phyloP scores from a whole-genome alignment of 2,888 invertebrate species.

The Norana najaformis region DNA sequence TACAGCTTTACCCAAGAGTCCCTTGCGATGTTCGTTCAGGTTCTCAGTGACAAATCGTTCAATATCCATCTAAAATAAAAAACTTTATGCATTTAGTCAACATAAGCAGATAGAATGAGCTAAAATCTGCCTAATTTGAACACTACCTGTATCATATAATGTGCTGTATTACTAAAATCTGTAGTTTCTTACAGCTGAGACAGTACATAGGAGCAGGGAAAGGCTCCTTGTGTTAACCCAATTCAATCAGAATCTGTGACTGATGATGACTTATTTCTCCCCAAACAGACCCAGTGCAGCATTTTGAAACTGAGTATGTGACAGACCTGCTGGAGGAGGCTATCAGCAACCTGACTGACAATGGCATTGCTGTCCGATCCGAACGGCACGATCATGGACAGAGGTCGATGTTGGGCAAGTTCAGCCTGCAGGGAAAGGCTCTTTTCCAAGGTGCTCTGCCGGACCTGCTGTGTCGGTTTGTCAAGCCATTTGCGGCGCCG shows the following conservation, averaged over 20 bases:
- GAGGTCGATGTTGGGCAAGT: constrained; percentile 59
- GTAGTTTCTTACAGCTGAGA: too few relatives aligned
- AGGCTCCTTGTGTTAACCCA: not conserved
- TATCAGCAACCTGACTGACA: constrained; percentile 37
- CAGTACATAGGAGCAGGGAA: too few relatives aligned
- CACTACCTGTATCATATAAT: not conserved
- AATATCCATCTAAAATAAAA: constrained; percentile 70
- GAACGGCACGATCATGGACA: constrained; percentile 60
- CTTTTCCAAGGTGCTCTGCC: constrained; percentile 65
- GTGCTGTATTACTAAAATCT: not conserved
- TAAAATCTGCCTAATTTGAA: too few relatives aligned
- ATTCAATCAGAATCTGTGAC: not conserved
- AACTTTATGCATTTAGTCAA: not conserved
- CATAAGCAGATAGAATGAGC: too few relatives aligned
- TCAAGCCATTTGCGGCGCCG: constrained; percentile 51
- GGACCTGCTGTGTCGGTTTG: not conserved
- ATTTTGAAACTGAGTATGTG: not conserved
- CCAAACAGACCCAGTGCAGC: not conserved
- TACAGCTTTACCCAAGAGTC: constrained; percentile 74
- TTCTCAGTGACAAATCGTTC: constrained; percentile 93
- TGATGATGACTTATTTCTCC: not conserved
- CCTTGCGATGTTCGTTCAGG: constrained; percentile 84
- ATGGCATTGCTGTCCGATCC: constrained; percentile 33
- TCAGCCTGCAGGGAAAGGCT: constrained; percentile 60
- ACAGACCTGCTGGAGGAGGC: constrained; percentile 33